These are phyloP conservation scores for Mustelus asterias DNA, from an alignment of 2,113 vertebrate genomes.

Conservation along the genomic window DNA sequence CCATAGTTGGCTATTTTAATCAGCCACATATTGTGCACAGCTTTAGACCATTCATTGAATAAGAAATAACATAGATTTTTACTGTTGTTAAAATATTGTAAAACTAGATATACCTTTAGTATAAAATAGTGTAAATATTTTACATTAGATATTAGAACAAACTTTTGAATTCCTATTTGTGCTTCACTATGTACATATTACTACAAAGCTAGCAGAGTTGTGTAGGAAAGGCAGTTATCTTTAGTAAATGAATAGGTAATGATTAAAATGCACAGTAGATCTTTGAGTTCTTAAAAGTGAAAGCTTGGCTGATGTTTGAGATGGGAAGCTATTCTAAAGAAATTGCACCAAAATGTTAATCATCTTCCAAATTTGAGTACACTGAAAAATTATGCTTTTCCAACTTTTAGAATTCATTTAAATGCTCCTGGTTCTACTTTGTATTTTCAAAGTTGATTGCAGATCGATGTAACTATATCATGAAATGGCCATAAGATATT, in stretches of 20 bases:
- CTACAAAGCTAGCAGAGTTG: background rate
- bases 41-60: background rate
- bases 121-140: background rate
- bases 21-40: background rate
- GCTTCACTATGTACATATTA: slow-evolving; percentile 1
- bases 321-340: background rate
- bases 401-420: background rate
- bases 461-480: background rate
- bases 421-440: background rate
- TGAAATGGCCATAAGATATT: background rate
- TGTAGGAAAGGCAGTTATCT: background rate
- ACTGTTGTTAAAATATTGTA: slow-evolving; percentile 20
- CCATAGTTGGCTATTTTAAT: background rate
- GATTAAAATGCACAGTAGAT: background rate
- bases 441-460: background rate
- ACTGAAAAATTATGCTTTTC: background rate
- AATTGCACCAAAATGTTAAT: background rate
- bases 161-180: background rate
- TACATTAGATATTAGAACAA: slow-evolving; percentile 16
- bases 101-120: background rate
- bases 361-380: background rate
- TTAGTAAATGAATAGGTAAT: background rate
- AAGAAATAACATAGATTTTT: background rate
- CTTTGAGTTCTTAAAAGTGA: background rate
- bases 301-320: background rate